Evolutionary conservation across 2,797 vertebrate genomes (phyloP), one percentile per base, ranked within the genome.

Genomic region (Acipenser transmontanus): DNA sequence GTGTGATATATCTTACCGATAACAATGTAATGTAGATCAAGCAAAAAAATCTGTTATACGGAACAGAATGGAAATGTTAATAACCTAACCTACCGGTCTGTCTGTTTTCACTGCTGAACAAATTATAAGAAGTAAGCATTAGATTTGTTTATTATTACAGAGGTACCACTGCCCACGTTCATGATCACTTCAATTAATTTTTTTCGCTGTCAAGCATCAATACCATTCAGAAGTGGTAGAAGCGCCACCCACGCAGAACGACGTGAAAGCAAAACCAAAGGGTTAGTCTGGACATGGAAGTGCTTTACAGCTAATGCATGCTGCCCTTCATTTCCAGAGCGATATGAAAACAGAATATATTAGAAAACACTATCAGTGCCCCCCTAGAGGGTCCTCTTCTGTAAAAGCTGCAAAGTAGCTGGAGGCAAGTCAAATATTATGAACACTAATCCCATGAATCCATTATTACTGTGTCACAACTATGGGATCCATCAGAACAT

Each of bases 101-200:
- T 17, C 54, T 57, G 11, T n/a, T 10, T 10, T n/a, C 54, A 57
- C 54, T n/a, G 54, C 12, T 7, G 6, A 13, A n/a, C 54, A 57
- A 13, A 57, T 11, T 11, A 7, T n/a, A 57, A 57, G 54, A 13
- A 57, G 54, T n/a, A 7, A 57, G n/a, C 60, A 9, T 61, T 61
- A 34, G 5, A 54, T 61, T 61, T 61, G 60, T 61, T 61, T 47
- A 61, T 61, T 34, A 34, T 67, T 64, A 67, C 69, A 69, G n/a
- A 54, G 7, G 52, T 54, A n/a, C 52, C 52, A 63, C 76, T 72
- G 54, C 79, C 76, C 76, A 81, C 76, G 75, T 75, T 75, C 76
- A 74, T 72, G 73, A 78, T 76, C 68, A 65, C 67, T 76, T 76
- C 72, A 77, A 79, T 78, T 81, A 79, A 76, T 76, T 75, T 70